Evolutionary conservation across 2,888 invertebrate genomes (phyloP).

Genomic region (Chrysolina haemoptera): DNA sequence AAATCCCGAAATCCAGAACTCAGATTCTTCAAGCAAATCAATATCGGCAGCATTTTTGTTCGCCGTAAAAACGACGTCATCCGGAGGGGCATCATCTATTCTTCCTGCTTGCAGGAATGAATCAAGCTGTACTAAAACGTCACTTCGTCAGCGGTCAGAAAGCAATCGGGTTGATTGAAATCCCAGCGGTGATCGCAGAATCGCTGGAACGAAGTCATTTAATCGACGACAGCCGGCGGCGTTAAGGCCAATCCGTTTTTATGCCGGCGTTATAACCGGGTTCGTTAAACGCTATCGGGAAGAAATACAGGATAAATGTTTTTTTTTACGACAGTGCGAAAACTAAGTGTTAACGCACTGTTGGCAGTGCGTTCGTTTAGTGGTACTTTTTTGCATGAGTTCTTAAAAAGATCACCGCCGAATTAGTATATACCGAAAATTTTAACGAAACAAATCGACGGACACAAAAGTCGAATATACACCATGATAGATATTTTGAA

Average conservation of each 20-base stretch:
- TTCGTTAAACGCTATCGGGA: background rate
- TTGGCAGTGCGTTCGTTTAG: no score
- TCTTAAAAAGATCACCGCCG: no score
- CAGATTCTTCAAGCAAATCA: background rate
- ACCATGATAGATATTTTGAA: no score
- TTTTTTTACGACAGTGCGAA: no score
- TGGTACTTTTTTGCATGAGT: no score
- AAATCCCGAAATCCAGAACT: background rate
- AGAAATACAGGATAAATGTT: constrained; percentile 1
- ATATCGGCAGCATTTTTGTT: background rate
- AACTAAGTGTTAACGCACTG: no score
- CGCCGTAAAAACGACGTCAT: background rate
- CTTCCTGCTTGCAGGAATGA: background rate
- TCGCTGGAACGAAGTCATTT: constrained; percentile 46
- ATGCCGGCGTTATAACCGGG: constrained; percentile 25
- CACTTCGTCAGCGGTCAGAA: constrained; percentile 26
- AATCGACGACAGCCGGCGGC: constrained; percentile 36
- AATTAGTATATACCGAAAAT: no score
- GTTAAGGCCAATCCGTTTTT: constrained; percentile 36
- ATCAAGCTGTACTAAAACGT: background rate
- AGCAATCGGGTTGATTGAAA: constrained; percentile 36
- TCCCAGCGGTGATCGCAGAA: constrained; percentile 34
- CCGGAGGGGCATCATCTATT: constrained; percentile 2
- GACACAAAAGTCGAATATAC: no score
- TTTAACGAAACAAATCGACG: no score